Conservation (phyloP, 2,113 vertebrate genomes). For the Paratilapia polleni region DNA sequence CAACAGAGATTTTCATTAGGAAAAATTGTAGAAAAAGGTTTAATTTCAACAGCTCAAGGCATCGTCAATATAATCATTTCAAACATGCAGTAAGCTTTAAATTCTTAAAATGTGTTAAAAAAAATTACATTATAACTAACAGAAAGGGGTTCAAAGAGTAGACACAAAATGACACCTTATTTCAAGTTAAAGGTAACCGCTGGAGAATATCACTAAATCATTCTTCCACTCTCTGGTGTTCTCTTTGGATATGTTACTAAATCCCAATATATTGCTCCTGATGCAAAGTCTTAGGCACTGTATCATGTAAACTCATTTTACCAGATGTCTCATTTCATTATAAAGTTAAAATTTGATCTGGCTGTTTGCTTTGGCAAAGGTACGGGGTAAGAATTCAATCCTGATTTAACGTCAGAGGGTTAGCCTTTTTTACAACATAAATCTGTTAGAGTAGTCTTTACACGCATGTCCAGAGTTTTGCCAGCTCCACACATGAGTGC, state of each 20-base stretch:
- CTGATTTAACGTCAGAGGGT: conserved; percentile 22
- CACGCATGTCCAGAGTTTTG: conserved; percentile 55
- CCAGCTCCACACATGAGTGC: conserved; percentile 46
- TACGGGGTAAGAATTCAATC: conserved; percentile 53
- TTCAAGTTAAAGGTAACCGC: conserved; percentile 71
- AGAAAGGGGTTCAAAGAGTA: conserved; percentile 48
- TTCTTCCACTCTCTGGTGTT: conserved; percentile 45
- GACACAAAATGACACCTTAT: conserved; percentile 44
- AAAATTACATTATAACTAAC: conserved; percentile 61
- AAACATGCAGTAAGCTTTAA: conserved; percentile 77
- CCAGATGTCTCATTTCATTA: conserved; percentile 41
- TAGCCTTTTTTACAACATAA: conserved; percentile 59
- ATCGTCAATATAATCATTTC: conserved; percentile 70
- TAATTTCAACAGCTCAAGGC: conserved; percentile 70
- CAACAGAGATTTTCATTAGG: conserved; percentile 58
- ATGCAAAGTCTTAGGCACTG: conserved; percentile 33
- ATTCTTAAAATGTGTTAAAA: conserved; percentile 55
- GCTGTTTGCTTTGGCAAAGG: conserved; percentile 53
- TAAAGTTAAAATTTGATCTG: conserved; percentile 54
- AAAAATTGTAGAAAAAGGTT: conserved; percentile 43
- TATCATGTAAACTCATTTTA: conserved; percentile 40
- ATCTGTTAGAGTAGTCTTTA: conserved; percentile 66
- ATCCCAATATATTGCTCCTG: conserved; percentile 35
- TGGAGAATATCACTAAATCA: conserved; percentile 42
- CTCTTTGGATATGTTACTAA: conserved; percentile 44